Evolutionary conservation across 2,797 vertebrate genomes (phyloP).

Genomic region (Anguilla megastoma): DNA sequence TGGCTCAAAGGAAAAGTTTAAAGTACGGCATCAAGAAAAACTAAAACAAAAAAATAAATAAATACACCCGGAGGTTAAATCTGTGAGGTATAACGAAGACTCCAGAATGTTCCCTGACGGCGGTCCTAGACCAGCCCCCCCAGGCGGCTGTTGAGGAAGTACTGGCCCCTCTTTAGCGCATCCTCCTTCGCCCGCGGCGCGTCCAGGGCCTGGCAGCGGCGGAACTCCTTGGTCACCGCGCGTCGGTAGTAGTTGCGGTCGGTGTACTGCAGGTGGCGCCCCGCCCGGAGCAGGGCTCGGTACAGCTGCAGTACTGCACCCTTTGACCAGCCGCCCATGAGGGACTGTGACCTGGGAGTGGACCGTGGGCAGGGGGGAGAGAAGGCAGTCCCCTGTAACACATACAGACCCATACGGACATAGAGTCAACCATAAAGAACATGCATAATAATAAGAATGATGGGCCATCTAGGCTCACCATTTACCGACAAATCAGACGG

Average conservation of each 20-base stretch:
- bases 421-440: background rate
- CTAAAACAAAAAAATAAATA: background rate
- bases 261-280: constrained; percentile 87
- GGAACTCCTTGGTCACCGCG: constrained; percentile 84
- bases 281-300: constrained; percentile 88
- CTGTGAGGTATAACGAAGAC: background rate
- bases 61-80: background rate
- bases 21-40: background rate
- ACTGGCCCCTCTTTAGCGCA: constrained; percentile 88
- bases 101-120: background rate
- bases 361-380: background rate
- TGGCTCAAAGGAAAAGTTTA: background rate
- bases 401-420: background rate
- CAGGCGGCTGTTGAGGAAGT: constrained; percentile 83
- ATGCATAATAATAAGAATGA: background rate
- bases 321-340: constrained; percentile 95
- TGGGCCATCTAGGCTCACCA: background rate
- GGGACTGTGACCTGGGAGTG: constrained; percentile 62
- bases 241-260: constrained; percentile 89
- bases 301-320: constrained; percentile 92
- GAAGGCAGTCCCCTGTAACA: constrained; percentile 56
- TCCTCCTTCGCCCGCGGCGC: constrained; percentile 76
- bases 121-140: constrained; percentile 85
- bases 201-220: constrained; percentile 78
- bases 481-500: too few relatives aligned